phyloP scores from a whole-genome alignment of 2,888 invertebrate species.

The Chrysomela aeneicollis region DNA sequence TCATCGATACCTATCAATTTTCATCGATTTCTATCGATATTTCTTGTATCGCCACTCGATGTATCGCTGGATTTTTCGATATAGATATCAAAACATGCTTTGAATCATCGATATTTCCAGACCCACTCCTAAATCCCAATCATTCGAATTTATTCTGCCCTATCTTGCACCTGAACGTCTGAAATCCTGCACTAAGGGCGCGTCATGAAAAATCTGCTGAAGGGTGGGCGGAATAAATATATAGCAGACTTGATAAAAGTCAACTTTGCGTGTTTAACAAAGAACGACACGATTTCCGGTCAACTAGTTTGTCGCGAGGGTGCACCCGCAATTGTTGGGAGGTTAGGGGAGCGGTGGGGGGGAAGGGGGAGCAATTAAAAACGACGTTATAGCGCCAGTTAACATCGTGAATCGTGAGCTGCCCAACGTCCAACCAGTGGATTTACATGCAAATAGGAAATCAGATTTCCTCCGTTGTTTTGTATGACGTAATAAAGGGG shows the following conservation, averaged over 20 bases:
- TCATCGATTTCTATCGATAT: no score
- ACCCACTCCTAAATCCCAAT: no score
- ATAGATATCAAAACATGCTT: no score
- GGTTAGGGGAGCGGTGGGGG: conserved; percentile 26
- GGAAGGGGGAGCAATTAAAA: conserved; percentile 54
- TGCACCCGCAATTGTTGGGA: conserved; percentile 2
- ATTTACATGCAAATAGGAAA: conserved; percentile 19
- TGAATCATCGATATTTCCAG: no score
- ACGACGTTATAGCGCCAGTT: conserved; percentile 50
- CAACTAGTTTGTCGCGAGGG: conserved; percentile 48
- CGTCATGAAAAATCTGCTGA: conserved; percentile 24
- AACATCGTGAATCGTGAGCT: conserved; percentile 12
- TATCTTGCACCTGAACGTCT: no score
- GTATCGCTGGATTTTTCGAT: no score
- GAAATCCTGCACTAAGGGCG: neutral
- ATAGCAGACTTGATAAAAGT: conserved; percentile 46
- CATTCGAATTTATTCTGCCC: no score
- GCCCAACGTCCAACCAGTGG: neutral
- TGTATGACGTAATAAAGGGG: neutral
- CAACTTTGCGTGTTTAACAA: conserved; percentile 53
- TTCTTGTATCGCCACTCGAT: no score
- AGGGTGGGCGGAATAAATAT: conserved; percentile 37
- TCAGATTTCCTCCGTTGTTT: neutral
- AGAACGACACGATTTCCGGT: conserved; percentile 56
- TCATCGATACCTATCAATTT: no score